Evolutionary conservation across 2,113 vertebrate species (phyloP).

Genomic region (Isichthys henryi): DNA sequence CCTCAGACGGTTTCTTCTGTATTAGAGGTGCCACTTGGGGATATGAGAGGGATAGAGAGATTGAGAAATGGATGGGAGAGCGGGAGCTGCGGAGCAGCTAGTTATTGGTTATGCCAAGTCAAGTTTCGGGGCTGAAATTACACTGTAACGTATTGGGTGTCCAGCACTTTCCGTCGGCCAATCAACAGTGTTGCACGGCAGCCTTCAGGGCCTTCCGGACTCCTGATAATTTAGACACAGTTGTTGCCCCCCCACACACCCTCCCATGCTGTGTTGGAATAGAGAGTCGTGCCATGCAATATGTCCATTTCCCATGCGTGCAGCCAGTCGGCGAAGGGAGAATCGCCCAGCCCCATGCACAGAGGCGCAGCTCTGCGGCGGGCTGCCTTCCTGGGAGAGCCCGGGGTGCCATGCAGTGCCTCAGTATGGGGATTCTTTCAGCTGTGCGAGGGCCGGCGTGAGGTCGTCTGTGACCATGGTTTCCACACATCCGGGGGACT

Average conservation of each 20-base stretch:
- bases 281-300: not conserved
- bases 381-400: not conserved
- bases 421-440: not conserved
- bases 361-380: not conserved
- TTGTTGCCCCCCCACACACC: not conserved
- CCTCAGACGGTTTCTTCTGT: not conserved
- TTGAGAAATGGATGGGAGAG: not conserved
- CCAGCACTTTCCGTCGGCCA: not conserved
- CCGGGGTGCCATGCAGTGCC: not conserved
- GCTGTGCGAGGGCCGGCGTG: not conserved
- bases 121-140: not conserved
- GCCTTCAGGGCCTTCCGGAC: not conserved
- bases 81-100: not conserved
- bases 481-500: not conserved
- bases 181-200: not conserved
- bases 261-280: not conserved
- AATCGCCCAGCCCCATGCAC: not conserved
- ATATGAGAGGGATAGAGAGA: not conserved
- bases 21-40: not conserved
- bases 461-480: conserved; percentile 10
- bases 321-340: not conserved
- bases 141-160: not conserved
- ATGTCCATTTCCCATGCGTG: not conserved
- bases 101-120: not conserved
- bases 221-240: not conserved